Base-by-base conservation (phyloP, 2,888 invertebrate species). In the Spilarctia lutea region DNA sequence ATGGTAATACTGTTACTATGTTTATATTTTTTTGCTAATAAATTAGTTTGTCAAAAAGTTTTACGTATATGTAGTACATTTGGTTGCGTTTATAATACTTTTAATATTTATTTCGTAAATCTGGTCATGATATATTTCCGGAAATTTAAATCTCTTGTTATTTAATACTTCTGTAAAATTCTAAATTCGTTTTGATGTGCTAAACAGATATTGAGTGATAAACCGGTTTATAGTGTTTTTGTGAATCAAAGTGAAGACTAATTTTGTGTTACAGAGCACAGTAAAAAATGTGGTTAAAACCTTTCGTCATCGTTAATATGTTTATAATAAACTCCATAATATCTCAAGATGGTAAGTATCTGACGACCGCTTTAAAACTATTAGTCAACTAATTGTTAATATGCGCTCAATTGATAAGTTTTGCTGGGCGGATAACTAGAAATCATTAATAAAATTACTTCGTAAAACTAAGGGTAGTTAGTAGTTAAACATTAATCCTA, bases 301-400 rank as follows among this genome's bases (percentile, higher is more conserved):
- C 42, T 68, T 65, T 81, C 35, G 71, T 83, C 67, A 45, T 83
- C 60, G 35, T 81, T 27, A 85, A 77, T 72, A 72, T 80, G 68
- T 68, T 83, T 48, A 39, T 83, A 63, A 7, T 78, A 68, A 74
- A 76, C 73, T 77, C 77, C 60, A 78, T 75, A 33, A 67, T 76
- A 67, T 83, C 82, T 30, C 74, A 80, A 71, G 82, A 85, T 68
- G 85, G 85, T 85, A 81, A 83, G 85, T 76, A 42, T n/a, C 27
- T 20, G 18, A 63, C 16, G 16, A 30, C 6, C 63, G 16, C 6
- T 63, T 16, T 6, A 63, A 18, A 63, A 30, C 18, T 30, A 18
- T 27, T 63, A 18, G 18, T 63, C 27, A 60, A 10, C 13, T 27
- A 60, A 52, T 24, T 52, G 7, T 6, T 52, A 56, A 27, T 60